Conservation (phyloP, 2,797 vertebrate species). For the Gadopsis bispinosus region DNA sequence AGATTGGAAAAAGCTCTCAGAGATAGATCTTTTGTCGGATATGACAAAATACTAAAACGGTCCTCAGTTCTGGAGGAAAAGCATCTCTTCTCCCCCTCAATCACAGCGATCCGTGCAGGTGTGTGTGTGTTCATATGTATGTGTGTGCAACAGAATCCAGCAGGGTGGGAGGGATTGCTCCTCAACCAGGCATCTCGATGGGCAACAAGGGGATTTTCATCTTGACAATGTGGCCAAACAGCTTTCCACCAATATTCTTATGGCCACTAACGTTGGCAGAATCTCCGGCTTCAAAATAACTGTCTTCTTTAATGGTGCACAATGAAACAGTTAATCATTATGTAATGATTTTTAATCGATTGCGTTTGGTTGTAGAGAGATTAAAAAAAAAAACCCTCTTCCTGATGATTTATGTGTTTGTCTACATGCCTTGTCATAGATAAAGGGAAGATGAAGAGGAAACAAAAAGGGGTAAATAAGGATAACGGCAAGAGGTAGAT, state of each 20-base stretch:
- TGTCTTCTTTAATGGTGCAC: conserved; percentile 32
- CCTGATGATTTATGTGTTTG: conserved; percentile 9
- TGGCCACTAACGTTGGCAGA: conserved; percentile 25
- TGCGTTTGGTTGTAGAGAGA: conserved; percentile 16
- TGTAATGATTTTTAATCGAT: conserved; percentile 60
- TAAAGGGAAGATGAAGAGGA: conserved; percentile 13
- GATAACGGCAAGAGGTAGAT: conserved; percentile 33
- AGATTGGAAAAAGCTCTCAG: conserved; percentile 23
- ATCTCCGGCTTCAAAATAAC: conserved; percentile 46
- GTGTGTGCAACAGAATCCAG: conserved; percentile 68
- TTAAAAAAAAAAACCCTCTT: background rate
- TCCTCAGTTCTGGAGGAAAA: conserved; percentile 49
- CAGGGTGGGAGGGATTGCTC: conserved; percentile 69
- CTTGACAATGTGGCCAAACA: conserved; percentile 67
- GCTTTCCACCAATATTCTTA: conserved; percentile 60
- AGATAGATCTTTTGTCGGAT: conserved; percentile 22
- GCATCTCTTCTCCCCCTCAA: conserved; percentile 40
- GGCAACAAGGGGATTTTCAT: conserved; percentile 72
- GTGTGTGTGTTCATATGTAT: conserved; percentile 56
- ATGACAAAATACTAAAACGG: conserved; percentile 37
- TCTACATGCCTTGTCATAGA: conserved; percentile 23
- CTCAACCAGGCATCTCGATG: conserved; percentile 62
- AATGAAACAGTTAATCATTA: conserved; percentile 38
- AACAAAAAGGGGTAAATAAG: conserved; percentile 26
- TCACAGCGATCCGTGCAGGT: conserved; percentile 53